Base-by-base conservation (phyloP, 2,797 vertebrate genomes). In the Takifugu ocellatus region DNA sequence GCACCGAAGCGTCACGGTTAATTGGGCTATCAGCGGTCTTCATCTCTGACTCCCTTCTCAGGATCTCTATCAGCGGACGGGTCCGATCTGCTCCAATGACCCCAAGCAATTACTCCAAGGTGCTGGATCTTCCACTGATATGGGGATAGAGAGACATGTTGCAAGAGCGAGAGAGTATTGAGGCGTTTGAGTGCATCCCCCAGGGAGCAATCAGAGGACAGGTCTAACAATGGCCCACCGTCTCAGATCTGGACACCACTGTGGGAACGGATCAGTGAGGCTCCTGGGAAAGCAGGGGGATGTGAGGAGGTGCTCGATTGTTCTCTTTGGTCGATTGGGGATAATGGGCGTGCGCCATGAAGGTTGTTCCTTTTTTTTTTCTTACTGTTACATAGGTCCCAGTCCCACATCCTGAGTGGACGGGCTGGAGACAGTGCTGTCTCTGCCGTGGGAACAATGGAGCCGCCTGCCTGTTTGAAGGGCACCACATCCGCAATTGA, bases 341-440 rank as follows among this genome's bases (percentile, higher is more conserved):
- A 77, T 82, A 71, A 78, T 75, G 65, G 72, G 70, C 64, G 72
- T 14, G 68, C 56, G 74, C 74, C 79, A 88, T 84, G 70, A 76
- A 76, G 63, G 59, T 56, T 73, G 57, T 39, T 66, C 17, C 39
- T 46, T 72, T 65, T 60, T 54, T 49, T 65, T 64, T 53, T 21
- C 1, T 21, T 21, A 21, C 58, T 42, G 47, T 62, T 74, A 57
- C 72, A 66, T 77, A 75, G 66, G 70, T 72, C 54, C 54, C 68
- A 79, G 53, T 74, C 56, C 61, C 63, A 89, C 87, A 89, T 91
- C 90, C 91, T 90, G 88, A 79, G 70, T 68, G 76, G 84, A 81
- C 71, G 72, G 70, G 48, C 74, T 11, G 76, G 78, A 76, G 82
- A 84, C 79, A 33, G 17, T 53, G 66, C 75, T 87, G 84, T 60